Conservation (phyloP, 2,888 invertebrate species). For the Eupsilia transversa region DNA sequence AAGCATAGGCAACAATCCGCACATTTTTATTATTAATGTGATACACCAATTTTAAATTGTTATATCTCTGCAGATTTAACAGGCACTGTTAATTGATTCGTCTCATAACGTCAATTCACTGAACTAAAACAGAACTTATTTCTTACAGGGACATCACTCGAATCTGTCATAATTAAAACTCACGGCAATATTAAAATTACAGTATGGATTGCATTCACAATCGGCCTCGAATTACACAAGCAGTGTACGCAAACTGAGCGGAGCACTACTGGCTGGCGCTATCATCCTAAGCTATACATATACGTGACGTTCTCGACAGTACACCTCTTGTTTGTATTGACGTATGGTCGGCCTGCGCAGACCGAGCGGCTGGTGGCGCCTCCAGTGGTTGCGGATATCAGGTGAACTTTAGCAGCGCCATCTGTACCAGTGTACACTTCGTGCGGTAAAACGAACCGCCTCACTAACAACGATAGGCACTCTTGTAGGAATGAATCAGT, state of each 20-base stretch:
- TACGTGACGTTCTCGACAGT: conserved; percentile 79
- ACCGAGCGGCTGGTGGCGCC: conserved; percentile 71
- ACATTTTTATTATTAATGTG: conserved; percentile 78
- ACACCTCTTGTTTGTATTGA: conserved; percentile 88
- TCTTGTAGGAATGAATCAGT: conserved; percentile 12
- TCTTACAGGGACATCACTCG: conserved; percentile 72
- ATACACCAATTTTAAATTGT: conserved; percentile 75
- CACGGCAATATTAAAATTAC: conserved; percentile 79
- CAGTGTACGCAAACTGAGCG: conserved; percentile 84
- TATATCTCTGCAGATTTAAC: conserved; percentile 76
- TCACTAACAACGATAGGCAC: conserved; percentile 10
- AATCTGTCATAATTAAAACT: conserved; percentile 80
- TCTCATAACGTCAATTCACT: conserved; percentile 76
- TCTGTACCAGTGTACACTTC: conserved; percentile 56
- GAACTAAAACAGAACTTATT: conserved; percentile 71
- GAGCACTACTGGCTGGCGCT: conserved; percentile 84
- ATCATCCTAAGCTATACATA: conserved; percentile 83
- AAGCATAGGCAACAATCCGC: conserved; percentile 71
- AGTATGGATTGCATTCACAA: conserved; percentile 81
- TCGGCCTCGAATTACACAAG: conserved; percentile 84
- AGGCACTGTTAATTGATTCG: conserved; percentile 72
- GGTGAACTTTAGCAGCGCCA: conserved; percentile 63
- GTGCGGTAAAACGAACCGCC: neutral
- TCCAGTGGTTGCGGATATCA: conserved; percentile 60
- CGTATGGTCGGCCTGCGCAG: conserved; percentile 84